Percentiles rank a stretch among this genome's conserved stretches.
phyloP scores from a whole-genome alignment of 2,888 invertebrate species.

The Mechanitis mazaeus region DNA sequence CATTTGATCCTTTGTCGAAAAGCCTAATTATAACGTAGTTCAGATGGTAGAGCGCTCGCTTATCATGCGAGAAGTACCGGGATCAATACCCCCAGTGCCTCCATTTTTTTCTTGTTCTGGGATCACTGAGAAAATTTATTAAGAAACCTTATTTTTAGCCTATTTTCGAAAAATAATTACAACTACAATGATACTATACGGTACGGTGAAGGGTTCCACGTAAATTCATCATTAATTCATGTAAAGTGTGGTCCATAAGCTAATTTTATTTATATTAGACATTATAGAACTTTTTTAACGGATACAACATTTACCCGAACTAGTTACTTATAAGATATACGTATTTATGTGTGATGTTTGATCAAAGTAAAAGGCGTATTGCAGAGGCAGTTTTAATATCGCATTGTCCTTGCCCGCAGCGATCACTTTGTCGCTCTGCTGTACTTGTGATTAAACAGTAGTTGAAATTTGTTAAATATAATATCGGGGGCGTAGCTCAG shows the following conservation, averaged over 20 bases:
- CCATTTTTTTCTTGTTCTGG: constrained; percentile 35
- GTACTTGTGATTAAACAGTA: background rate
- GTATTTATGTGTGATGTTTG: background rate
- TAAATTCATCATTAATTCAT: no score
- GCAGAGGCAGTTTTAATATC: background rate
- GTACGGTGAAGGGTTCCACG: no score
- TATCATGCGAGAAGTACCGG: constrained; percentile 77
- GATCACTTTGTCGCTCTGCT: background rate
- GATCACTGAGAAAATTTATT: no score
- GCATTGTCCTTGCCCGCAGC: background rate
- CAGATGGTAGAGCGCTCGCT: constrained; percentile 77
- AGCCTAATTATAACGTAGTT: constrained; percentile 49
- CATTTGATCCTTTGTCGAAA: no score
- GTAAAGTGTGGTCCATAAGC: no score
- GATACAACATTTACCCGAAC: background rate
- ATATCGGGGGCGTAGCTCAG: constrained; percentile 71
- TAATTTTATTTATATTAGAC: no score
- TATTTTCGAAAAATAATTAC: no score
- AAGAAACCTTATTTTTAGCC: no score
- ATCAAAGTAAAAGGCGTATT: background rate
- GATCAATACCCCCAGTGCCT: constrained; percentile 77
- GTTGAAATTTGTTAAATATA: background rate
- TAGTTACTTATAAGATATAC: background rate
- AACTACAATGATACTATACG: no score
- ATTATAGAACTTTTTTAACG: background rate